Evolutionary conservation across 2,797 vertebrate genomes (phyloP).

Genomic region (Anas acuta): DNA sequence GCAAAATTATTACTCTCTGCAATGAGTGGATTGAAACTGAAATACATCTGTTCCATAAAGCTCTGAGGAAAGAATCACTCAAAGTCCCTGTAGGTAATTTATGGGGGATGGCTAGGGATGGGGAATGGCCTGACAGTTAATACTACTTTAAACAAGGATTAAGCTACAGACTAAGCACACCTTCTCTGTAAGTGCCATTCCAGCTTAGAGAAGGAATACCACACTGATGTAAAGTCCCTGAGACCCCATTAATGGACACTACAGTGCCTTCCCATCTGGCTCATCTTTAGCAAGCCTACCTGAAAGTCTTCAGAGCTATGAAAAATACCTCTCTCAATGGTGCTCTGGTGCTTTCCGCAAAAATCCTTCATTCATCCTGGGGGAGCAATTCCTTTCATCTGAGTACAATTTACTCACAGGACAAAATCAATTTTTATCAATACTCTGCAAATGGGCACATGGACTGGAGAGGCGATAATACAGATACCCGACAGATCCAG

Average conservation of each 20-base stretch:
- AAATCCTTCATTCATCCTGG: neutral
- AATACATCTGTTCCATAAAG: neutral
- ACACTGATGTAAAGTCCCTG: neutral
- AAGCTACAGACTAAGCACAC: neutral
- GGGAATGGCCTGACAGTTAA: neutral
- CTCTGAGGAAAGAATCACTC: neutral
- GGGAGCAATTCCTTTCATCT: slow-evolving; percentile 13
- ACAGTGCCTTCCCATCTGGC: neutral
- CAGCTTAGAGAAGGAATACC: neutral
- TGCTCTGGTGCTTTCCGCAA: neutral
- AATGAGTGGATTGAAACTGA: neutral
- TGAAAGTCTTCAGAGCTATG: neutral
- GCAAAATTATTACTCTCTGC: neutral
- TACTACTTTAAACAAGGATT: neutral
- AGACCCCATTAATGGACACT: neutral
- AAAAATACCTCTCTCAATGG: neutral
- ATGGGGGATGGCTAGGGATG: neutral
- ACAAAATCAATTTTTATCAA: slow-evolving; percentile 37
- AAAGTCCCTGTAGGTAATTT: neutral
- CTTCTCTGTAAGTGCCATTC: neutral
- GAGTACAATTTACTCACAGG: slow-evolving; percentile 27
- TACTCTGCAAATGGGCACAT: neutral
- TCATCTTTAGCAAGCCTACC: neutral
- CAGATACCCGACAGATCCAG: neutral
- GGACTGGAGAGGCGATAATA: neutral